phyloP scores from a whole-genome alignment of 2,888 invertebrate species.

The Drosophila pegasa region DNA sequence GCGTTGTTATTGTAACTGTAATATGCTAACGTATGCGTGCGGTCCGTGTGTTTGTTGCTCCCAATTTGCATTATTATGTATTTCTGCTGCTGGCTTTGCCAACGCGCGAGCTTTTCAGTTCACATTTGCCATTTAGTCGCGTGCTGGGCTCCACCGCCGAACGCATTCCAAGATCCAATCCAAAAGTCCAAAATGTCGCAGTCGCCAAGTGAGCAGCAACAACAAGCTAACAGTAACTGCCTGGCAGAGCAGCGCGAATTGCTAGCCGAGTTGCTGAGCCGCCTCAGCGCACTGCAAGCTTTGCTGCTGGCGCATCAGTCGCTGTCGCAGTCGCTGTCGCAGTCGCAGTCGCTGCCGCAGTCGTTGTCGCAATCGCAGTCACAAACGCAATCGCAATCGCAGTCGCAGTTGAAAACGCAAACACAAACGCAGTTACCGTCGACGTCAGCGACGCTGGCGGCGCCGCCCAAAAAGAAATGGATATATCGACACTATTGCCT shows the following conservation, averaged over 20 bases:
- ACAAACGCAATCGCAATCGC: slow-evolving; percentile 2
- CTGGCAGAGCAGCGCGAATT: slow-evolving; percentile 28
- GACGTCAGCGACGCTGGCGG: slow-evolving; percentile 1
- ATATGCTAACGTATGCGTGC: slow-evolving; percentile 40
- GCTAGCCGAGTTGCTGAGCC: slow-evolving; percentile 28
- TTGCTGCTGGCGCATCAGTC: slow-evolving; percentile 30
- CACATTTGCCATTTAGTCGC: slow-evolving; percentile 44
- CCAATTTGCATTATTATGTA: slow-evolving; percentile 44
- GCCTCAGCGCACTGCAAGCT: slow-evolving; percentile 30
- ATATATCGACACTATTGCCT: slow-evolving; percentile 45
- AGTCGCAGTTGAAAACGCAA: slow-evolving; percentile 5
- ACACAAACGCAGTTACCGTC: slow-evolving; percentile 4
- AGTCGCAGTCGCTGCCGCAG: slow-evolving; percentile 19
- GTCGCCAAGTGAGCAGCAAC: slow-evolving; percentile 3
- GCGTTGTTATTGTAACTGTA: slow-evolving; percentile 29
- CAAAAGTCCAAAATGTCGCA: slow-evolving; percentile 15
- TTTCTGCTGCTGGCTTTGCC: slow-evolving; percentile 18
- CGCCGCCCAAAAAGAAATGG: slow-evolving; percentile 50
- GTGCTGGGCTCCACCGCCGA: slow-evolving; percentile 4
- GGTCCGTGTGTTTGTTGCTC: slow-evolving; percentile 10
- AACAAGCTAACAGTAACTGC: slow-evolving; percentile 10
- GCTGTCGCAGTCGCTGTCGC: neutral
- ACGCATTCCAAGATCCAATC: neutral
- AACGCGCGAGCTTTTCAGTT: slow-evolving; percentile 14
- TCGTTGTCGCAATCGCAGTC: slow-evolving; percentile 8